Percentiles rank a stretch among this genome's conserved stretches.
These are phyloP conservation scores for Plemyria rubiginata DNA, from an alignment of 2,888 invertebrate species.

Conservation along the genomic window DNA sequence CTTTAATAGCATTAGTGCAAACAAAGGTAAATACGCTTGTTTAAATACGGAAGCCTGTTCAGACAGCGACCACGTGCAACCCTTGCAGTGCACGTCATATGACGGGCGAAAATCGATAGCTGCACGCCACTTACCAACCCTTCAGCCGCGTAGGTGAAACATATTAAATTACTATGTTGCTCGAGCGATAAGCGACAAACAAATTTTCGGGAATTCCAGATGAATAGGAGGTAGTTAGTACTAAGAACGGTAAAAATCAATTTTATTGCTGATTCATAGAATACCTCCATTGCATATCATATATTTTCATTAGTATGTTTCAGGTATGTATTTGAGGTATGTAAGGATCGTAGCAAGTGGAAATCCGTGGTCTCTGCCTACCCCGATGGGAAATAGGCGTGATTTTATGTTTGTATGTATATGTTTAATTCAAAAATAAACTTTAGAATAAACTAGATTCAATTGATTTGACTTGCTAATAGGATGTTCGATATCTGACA, in stretches of 20 bases:
- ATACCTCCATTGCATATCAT: neutral
- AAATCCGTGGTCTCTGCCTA: too few species aligned
- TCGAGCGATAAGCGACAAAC: conserved; percentile 33
- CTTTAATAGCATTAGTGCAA: too few species aligned
- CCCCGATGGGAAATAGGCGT: too few species aligned
- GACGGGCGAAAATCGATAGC: conserved; percentile 47
- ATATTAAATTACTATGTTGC: conserved; percentile 43
- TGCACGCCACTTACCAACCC: conserved; percentile 38
- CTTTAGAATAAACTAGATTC: neutral
- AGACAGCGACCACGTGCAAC: conserved; percentile 37
- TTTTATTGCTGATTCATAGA: neutral
- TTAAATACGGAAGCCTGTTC: conserved; percentile 39
- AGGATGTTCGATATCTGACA: neutral
- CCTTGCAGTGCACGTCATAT: conserved; percentile 41
- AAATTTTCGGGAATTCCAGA: conserved; percentile 36
- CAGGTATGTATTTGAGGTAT: too few species aligned
- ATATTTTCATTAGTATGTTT: too few species aligned
- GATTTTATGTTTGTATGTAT: too few species aligned
- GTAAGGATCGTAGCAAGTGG: too few species aligned
- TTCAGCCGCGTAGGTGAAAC: conserved; percentile 20
- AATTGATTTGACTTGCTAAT: neutral
- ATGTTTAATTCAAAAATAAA: too few species aligned
- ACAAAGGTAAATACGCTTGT: conserved; percentile 28
- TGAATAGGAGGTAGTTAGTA: neutral
- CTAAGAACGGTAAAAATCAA: neutral